Percentiles rank a stretch among this genome's conserved stretches.
These are phyloP conservation scores for Puffinus mauretanicus DNA, from an alignment of 2,113 vertebrate genomes.

Conservation along the genomic window DNA sequence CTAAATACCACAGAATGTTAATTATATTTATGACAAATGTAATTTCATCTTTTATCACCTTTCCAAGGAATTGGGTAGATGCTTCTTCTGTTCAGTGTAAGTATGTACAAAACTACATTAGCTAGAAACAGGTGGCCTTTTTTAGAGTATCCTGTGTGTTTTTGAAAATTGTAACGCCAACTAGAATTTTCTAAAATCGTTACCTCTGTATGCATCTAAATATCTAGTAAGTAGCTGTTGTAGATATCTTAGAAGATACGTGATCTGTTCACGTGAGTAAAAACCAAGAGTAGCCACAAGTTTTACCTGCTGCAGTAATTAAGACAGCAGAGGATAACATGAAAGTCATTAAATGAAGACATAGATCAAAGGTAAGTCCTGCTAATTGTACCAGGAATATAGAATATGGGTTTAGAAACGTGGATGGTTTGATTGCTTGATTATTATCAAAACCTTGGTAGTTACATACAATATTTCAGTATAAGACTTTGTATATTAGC, in stretches of 20 bases:
- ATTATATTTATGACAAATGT: not conserved
- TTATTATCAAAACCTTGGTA: not conserved
- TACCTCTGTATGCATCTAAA: not conserved
- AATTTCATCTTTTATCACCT: not conserved
- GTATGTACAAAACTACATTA: not conserved
- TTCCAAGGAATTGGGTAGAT: not conserved
- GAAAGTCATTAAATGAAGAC: not conserved
- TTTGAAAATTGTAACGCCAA: not conserved
- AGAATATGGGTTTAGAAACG: not conserved
- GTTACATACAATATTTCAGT: not conserved
- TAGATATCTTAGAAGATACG: not conserved
- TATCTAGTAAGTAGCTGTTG: not conserved
- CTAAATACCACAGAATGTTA: not conserved
- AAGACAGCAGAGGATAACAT: not conserved
- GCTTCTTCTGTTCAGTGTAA: not conserved
- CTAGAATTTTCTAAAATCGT: not conserved
- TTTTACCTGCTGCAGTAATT: not conserved
- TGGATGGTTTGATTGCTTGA: not conserved
- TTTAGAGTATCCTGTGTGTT: not conserved
- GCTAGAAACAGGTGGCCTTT: not conserved
- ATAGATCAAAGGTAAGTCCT: not conserved
- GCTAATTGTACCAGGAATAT: not conserved
- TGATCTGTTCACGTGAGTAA: not conserved
- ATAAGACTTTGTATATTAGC: not conserved
- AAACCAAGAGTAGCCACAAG: not conserved